Evolutionary conservation across 1,140 invertebrate species (phyloP), one percentile per base, ranked within the genome.

Genomic region (Lineus longissimus): DNA sequence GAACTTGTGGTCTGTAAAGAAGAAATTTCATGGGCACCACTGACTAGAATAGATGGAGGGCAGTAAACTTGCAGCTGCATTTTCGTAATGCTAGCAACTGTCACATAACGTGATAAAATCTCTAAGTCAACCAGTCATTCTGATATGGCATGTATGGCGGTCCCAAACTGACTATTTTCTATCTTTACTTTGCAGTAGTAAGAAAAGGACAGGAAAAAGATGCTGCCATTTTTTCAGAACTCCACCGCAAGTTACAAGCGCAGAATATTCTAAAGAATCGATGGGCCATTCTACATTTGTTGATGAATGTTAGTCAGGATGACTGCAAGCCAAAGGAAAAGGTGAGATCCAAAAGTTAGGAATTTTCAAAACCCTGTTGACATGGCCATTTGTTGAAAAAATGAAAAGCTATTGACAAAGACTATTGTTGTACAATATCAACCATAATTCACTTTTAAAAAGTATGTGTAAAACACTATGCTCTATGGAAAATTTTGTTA

Each of bases 241-340:
- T 77, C 41, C 73, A 78, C 62, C 70, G 78, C 31, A 77, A 74
- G 62, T 67, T 80, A 11, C 72, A 80, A 58, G 68, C 75, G 19
- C 76, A 74, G 70, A 70, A 70, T 64, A 51, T 74, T 19, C 62
- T 76, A 15, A 68, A 72, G 47, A 74, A 76, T 57, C 59, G 73
- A 64, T 73, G 76, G 75, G 70, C 69, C 1, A 57, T 76, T 11
- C 61, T 78, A 11, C 69, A 76, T 27, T 55, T 78, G 17, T 63
- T 78, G 33, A 59, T 74, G 63, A 66, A 68, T 2, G 51, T 78
- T 0, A 70, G 70, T 67, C 74, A 71, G 23, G 62, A 61, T 41
- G 67, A 65, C 15, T 22, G 31, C 7, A 64, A 54, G 55, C 57
- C 15, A 59, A 57, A 15, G 45, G 61, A 61, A n/a, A 56, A 63